phyloP scores from a whole-genome alignment of 2,113 vertebrate species.

The Girardinichthys multiradiatus region DNA sequence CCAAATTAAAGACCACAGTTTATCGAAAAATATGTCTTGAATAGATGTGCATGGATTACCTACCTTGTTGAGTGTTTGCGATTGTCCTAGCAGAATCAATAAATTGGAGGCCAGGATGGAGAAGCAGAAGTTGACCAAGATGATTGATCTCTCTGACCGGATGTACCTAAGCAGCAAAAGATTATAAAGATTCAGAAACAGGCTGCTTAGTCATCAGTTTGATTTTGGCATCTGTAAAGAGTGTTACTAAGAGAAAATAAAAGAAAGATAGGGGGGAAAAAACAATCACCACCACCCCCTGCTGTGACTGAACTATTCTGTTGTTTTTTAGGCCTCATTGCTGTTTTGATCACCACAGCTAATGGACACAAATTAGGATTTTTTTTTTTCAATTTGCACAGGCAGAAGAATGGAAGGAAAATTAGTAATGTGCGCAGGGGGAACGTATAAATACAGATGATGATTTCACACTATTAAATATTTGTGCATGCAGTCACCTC shows the following conservation, averaged over 20 bases:
- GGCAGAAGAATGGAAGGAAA: not conserved
- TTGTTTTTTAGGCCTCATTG: conserved; percentile 66
- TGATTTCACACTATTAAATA: not conserved
- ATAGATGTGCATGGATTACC: not conserved
- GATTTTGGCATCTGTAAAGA: conserved; percentile 62
- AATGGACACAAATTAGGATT: conserved; percentile 22
- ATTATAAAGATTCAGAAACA: not conserved
- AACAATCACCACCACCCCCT: conserved; percentile 42
- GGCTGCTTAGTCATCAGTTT: conserved; percentile 50
- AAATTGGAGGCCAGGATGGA: conserved; percentile 98
- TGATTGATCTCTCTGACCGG: conserved; percentile 96
- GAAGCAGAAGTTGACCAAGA: conserved; percentile 96
- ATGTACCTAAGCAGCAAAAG: conserved; percentile 85
- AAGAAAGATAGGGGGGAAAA: not conserved
- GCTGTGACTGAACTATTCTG: conserved; percentile 62
- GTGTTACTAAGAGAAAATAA: conserved; percentile 23
- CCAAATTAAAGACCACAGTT: not conserved
- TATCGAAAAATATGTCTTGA: not conserved
- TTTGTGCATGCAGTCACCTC: conserved; percentile 83
- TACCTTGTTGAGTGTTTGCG: conserved; percentile 98
- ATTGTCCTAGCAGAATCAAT: conserved; percentile 97
- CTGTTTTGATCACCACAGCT: conserved; percentile 42
- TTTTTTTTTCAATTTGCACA: conserved; percentile 1
- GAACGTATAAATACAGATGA: not conserved
- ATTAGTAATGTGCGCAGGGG: conserved; percentile 5